Evolutionary conservation across 2,113 vertebrate genomes (phyloP), one percentile per base, ranked within the genome.

Genomic region (Willisornis vidua): DNA sequence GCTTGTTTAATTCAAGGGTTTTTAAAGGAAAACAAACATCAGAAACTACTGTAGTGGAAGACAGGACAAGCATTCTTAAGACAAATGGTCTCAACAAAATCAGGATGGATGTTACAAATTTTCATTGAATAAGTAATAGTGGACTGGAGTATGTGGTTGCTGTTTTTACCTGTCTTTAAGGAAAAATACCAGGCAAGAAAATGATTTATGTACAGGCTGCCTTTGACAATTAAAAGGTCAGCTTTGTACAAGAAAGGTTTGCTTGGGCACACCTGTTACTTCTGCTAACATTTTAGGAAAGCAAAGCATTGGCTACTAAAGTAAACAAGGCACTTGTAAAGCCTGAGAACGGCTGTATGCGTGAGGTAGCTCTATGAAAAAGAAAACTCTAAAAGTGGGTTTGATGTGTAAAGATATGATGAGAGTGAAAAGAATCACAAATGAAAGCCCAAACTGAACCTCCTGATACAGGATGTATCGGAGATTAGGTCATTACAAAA

Each of bases 401-500:
- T 91, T 93, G 70, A 22, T 81, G 49, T 82, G 45, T 85, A 85
- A 91, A 79, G 81, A 96, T 70, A 66, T 83, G 39, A 62, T 62
- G 75, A 80, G 58, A 76, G 51, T 26, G 33, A 79, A 85, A 92
- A 76, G 37, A 59, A 83, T 66, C 41, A 35, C 25, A 90, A 80
- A 79, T 51, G 37, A 83, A 91, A 83, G 28, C 37, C 57, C 74
- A 87, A 13, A 79, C 62, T 62, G 67, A 88, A 80, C 28, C 49
- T 90, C 63, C 74, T 77, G 33, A 66, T 83, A 58, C 58, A 92
- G 85, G 67, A 94, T 76, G 59, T 41, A 83, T 65, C 3, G 2
- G 28, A 88, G 79, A 93, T 66, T 92, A 96, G 88, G 67, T 93
- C 72, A 62, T 92, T 88, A 93, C 54, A 86, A 51, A 91, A 94